Base-by-base conservation (phyloP, 2,113 vertebrate genomes). In the Nothoprocta perdicaria region DNA sequence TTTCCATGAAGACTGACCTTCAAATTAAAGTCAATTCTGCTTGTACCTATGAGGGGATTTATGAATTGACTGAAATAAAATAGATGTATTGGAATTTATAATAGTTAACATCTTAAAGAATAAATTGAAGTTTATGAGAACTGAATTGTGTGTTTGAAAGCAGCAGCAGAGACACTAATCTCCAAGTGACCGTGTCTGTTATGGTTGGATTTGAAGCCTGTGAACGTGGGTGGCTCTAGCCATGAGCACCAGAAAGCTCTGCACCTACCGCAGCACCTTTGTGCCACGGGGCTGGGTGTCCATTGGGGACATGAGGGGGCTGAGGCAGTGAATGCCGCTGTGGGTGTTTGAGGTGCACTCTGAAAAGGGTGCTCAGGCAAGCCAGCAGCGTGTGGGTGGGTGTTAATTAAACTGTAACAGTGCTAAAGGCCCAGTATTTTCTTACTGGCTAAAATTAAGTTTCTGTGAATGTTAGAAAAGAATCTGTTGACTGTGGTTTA, bases 151-250 rank as follows among this genome's bases (percentile, higher is more conserved):
- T 12, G 55, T 88, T 71, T 86, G 38, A 48, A 73, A 88, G 26
- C 21, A 88, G 21, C 26, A 50, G 58, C 55, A 16, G 41, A 38
- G 29, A 50, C 22, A 46, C 31, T 40, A 61, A 58, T 48, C 11
- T 77, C 50, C 5, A 73, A 82, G 48, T 35, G 67, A 31, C 29
- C 0, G 1, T 21, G 10, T 31, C 69, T 4, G 5, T 58, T 50
- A 43, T 1, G 2, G 26, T 41, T 88, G 38, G 65, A 83, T 52
- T 14, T 26, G 68, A 61, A 88, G 68, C 38, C 60, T 66, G 68
- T 48, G 38, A 10, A 24, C 3, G 26, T 0, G 9, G 22, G 22
- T 53, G 68, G 5, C 0, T 1, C 7, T 43, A 62, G 50, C 61
- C 52, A 22, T 5, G 43, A 26, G 27, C n/a, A 40, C 66, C 52